Percentiles rank a stretch among this genome's conserved stretches.
Conservation (phyloP, 2,888 invertebrate genomes). For the Salpingus planirostris region DNA sequence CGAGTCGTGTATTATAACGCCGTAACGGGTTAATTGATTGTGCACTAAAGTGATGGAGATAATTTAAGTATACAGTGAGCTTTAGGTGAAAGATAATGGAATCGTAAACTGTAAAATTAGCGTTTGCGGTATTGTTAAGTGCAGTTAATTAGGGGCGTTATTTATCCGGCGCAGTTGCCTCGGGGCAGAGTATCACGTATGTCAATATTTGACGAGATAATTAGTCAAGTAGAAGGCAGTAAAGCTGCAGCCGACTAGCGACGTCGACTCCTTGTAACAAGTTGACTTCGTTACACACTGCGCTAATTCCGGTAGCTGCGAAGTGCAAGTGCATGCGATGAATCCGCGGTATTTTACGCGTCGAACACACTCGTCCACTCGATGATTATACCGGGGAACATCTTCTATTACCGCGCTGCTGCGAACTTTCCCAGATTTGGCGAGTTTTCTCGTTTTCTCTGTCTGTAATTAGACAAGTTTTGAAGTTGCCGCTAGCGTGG, state of each 20-base stretch:
- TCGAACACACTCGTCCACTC: constrained; percentile 13
- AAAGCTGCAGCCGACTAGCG: constrained; percentile 5
- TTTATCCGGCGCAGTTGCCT: neutral
- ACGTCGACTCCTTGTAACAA: no score
- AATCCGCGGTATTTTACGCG: constrained; percentile 7
- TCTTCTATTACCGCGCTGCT: constrained; percentile 26
- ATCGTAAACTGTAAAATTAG: constrained; percentile 1
- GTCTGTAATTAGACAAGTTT: constrained; percentile 34
- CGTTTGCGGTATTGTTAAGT: constrained; percentile 3
- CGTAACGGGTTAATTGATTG: no score
- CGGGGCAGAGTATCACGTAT: constrained; percentile 2
- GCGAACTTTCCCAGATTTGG: constrained; percentile 31
- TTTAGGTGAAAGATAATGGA: neutral
- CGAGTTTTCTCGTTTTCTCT: constrained; percentile 31
- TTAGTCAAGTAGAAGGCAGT: constrained; percentile 6
- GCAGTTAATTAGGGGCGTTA: constrained; percentile 4
- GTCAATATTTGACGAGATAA: constrained; percentile 13
- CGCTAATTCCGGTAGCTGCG: constrained; percentile 7
- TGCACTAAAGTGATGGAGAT: no score
- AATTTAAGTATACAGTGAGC: no score
- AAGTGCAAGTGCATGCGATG: constrained; percentile 7
- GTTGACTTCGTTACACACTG: no score
- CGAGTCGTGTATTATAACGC: no score
- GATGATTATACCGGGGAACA: constrained; percentile 17
- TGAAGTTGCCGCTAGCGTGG: constrained; percentile 26